A percentile compares a stretch with the other conserved stretches of the same genome.
Evolutionary conservation across 2,888 invertebrate species (phyloP).

Genomic region (Minunthozetes semirufus): DNA sequence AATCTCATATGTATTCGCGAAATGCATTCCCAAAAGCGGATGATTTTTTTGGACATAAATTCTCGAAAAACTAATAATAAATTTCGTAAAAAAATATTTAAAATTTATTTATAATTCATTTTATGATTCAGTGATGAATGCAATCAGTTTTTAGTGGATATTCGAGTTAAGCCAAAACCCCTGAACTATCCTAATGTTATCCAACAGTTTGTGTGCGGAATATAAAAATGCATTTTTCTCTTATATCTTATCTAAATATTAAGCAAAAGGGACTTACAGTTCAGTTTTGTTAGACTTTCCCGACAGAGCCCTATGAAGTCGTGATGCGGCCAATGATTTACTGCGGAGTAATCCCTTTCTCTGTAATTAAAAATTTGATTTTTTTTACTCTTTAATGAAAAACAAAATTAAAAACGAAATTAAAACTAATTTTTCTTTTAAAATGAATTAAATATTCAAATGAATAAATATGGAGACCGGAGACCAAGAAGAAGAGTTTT

Average conservation of each 20-base stretch:
- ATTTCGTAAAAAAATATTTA: background rate
- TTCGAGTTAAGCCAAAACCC: too few relatives aligned
- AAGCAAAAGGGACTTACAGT: background rate
- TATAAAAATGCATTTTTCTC: background rate
- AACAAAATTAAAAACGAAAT: background rate
- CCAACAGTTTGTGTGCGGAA: background rate
- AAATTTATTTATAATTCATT: too few relatives aligned
- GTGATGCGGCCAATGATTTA: constrained; percentile 30
- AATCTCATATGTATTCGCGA: too few relatives aligned
- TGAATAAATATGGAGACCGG: too few relatives aligned
- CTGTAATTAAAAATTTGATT: background rate
- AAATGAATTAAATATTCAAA: too few relatives aligned
- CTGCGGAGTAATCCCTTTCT: constrained; percentile 29
- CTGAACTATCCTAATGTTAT: too few relatives aligned
- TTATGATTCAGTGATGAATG: too few relatives aligned
- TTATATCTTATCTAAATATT: background rate
- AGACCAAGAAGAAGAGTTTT: too few relatives aligned
- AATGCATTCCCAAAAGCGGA: too few relatives aligned
- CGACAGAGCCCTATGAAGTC: constrained; percentile 23
- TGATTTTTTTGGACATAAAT: background rate
- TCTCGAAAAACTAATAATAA: background rate
- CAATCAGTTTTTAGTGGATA: too few relatives aligned
- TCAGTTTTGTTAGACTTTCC: constrained; percentile 24
- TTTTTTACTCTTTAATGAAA: background rate
- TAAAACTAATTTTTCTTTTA: too few relatives aligned